phyloP scores from a whole-genome alignment of 2,797 vertebrate genomes.

The Thamnophis elegans region DNA sequence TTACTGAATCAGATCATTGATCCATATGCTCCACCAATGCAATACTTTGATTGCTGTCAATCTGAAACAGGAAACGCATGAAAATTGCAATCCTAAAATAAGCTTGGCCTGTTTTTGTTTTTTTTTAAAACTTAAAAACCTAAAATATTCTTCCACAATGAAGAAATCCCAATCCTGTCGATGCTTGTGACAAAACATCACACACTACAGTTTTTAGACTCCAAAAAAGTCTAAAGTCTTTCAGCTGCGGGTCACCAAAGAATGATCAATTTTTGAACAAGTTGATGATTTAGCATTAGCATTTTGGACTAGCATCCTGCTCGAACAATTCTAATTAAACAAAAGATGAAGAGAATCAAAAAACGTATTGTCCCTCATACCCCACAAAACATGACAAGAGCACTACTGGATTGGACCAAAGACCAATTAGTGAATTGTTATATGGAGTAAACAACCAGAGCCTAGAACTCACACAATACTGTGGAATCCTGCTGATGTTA shows the following conservation, averaged over 20 bases:
- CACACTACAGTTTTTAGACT: not conserved
- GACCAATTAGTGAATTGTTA: not conserved
- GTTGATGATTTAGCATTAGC: not conserved
- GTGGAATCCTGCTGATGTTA: not conserved
- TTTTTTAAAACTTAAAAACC: not conserved
- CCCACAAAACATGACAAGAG: not conserved
- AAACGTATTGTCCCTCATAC: not conserved
- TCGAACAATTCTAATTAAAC: not conserved
- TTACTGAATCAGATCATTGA: not conserved
- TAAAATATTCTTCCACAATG: not conserved
- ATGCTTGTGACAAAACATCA: not conserved
- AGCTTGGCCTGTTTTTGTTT: not conserved
- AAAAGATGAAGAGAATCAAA: not conserved
- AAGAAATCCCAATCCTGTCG: not conserved
- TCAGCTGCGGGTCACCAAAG: not conserved
- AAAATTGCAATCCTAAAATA: not conserved
- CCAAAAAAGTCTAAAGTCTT: not conserved
- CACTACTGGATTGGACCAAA: not conserved
- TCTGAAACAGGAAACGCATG: not conserved
- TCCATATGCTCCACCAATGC: not conserved
- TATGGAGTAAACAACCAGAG: not conserved
- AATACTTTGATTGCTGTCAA: not conserved
- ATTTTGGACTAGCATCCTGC: not conserved
- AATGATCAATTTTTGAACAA: not conserved
- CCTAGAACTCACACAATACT: not conserved